phyloP scores from a whole-genome alignment of 2,113 vertebrate genomes.

The Clinocottus analis region DNA sequence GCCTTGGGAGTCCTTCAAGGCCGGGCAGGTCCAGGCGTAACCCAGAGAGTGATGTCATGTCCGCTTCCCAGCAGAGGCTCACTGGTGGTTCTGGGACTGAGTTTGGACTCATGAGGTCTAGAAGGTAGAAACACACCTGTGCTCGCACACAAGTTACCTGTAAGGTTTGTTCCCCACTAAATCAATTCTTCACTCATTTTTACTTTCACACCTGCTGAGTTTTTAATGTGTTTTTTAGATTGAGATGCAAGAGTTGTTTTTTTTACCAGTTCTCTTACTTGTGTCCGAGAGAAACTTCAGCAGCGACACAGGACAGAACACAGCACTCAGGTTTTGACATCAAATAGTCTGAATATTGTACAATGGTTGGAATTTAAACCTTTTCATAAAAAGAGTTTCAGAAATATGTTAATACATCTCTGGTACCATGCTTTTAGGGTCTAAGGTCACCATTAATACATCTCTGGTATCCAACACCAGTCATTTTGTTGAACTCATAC shows the following conservation, averaged over 20 bases:
- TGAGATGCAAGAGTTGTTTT: neutral
- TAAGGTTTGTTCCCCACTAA: neutral
- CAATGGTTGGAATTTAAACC: neutral
- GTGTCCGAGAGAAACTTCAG: neutral
- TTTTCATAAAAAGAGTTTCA: neutral
- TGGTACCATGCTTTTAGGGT: neutral
- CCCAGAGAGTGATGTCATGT: conserved; percentile 50
- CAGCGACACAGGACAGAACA: neutral
- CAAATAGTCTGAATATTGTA: neutral
- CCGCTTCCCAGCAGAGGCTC: conserved; percentile 50
- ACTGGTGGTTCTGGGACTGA: conserved; percentile 60
- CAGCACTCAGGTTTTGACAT: neutral
- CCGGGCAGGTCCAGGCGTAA: conserved; percentile 52
- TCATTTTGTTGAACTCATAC: conserved; percentile 11
- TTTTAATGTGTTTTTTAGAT: neutral
- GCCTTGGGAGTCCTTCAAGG: conserved; percentile 71
- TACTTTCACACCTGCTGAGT: neutral
- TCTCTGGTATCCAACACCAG: accelerated
- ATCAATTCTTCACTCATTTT: neutral
- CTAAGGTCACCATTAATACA: neutral
- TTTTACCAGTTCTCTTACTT: neutral
- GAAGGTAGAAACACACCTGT: conserved; percentile 30
- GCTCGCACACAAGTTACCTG: neutral
- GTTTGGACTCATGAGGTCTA: conserved; percentile 44
- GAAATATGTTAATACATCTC: neutral